phyloP scores from a whole-genome alignment of 1,140 invertebrate species.

The Piezodorus guildinii region DNA sequence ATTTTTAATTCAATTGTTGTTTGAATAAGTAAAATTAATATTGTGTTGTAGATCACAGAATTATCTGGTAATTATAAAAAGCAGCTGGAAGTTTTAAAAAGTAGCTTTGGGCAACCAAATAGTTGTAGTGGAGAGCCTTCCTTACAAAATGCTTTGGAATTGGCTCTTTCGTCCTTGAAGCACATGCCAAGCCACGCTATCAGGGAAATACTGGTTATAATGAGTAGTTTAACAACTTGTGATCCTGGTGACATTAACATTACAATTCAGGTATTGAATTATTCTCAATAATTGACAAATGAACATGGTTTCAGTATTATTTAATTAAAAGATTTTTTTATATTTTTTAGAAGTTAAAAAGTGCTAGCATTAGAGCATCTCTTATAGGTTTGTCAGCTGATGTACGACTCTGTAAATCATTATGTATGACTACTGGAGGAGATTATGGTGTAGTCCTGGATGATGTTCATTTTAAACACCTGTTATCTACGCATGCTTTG shows the following conservation, averaged over 20 bases:
- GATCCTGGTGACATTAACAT: conserved; percentile 86
- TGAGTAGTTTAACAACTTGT: conserved; percentile 90
- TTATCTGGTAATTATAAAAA: conserved; percentile 75
- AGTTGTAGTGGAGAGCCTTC: conserved; percentile 73
- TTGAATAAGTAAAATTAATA: neutral
- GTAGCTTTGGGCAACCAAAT: conserved; percentile 22
- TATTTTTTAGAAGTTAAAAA: conserved; percentile 48
- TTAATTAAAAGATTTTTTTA: conserved; percentile 15
- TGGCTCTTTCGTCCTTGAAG: conserved; percentile 74
- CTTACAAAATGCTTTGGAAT: conserved; percentile 84
- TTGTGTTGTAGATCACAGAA: conserved; percentile 41
- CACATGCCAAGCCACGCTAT: conserved; percentile 87
- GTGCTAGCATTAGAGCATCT: conserved; percentile 49
- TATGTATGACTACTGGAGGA: conserved; percentile 75
- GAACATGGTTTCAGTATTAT: neutral
- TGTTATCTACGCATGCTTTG: conserved; percentile 44
- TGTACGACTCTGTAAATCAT: conserved; percentile 73
- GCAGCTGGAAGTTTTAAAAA: conserved; percentile 37
- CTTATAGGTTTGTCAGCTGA: conserved; percentile 93
- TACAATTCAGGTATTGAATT: conserved; percentile 59
- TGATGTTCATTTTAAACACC: conserved; percentile 69
- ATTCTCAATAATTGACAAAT: neutral
- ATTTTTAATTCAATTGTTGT: too few species aligned
- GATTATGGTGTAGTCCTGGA: conserved; percentile 81
- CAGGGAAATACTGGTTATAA: conserved; percentile 78